Percentiles rank a stretch among this genome's conserved stretches.
These are phyloP conservation scores for Forbesichthys agassizii DNA, from an alignment of 2,113 vertebrate species.

Conservation along the genomic window DNA sequence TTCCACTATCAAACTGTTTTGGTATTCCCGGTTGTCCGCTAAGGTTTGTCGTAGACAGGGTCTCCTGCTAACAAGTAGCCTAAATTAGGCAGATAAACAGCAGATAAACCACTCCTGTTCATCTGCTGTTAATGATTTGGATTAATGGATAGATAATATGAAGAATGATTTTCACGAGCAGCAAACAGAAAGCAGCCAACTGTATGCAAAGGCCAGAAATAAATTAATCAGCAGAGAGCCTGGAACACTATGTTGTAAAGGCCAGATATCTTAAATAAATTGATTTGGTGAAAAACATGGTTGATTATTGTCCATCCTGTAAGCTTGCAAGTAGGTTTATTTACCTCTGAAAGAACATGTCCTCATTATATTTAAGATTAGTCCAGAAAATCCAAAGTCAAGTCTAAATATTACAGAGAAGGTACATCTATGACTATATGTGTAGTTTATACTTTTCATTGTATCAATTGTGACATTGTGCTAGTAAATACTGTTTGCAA, in stretches of 20 bases:
- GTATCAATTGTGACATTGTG: not conserved
- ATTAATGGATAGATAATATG: constrained; percentile 62
- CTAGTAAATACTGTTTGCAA: no score
- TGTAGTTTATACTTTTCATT: not conserved
- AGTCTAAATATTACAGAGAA: not conserved
- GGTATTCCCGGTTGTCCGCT: constrained; percentile 9
- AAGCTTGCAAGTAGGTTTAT: not conserved
- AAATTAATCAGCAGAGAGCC: constrained; percentile 41
- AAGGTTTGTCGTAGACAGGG: constrained; percentile 32
- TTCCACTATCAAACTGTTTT: not conserved
- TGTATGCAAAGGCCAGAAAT: constrained; percentile 39
- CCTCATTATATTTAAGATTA: not conserved
- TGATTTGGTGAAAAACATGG: no score
- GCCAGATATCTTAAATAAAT: not conserved
- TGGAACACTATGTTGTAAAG: not conserved
- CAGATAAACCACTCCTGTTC: constrained; percentile 40
- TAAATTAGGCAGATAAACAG: no score
- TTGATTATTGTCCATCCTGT: not conserved
- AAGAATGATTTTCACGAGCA: constrained; percentile 46
- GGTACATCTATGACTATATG: not conserved
- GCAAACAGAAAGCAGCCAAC: constrained; percentile 67
- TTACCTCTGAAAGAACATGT: not conserved
- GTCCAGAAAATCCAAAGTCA: not conserved
- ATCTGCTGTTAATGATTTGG: constrained; percentile 59
- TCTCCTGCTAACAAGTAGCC: constrained; percentile 19